phyloP scores from a whole-genome alignment of 2,888 invertebrate species.

The Cheilosia scutellata region DNA sequence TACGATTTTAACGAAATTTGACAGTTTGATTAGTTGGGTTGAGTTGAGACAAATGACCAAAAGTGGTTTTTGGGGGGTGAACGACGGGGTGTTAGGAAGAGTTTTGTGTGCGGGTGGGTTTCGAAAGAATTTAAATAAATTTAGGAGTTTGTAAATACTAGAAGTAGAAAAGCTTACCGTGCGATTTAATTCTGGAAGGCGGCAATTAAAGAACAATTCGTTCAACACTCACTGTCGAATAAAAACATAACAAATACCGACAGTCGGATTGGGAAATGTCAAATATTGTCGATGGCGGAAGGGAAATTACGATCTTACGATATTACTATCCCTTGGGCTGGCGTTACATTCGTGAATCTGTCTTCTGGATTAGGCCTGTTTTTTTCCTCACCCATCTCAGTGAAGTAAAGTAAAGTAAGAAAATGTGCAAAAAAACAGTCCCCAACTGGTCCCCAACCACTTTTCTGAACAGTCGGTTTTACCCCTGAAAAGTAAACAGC shows the following conservation, averaged over 20 bases:
- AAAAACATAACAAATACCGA: slow-evolving; percentile 73
- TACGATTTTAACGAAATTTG: slow-evolving; percentile 73
- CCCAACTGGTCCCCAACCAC: too few species aligned
- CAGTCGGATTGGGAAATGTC: slow-evolving; percentile 52
- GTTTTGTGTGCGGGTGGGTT: slow-evolving; percentile 6
- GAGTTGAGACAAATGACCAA: slow-evolving; percentile 57
- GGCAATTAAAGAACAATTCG: slow-evolving; percentile 48
- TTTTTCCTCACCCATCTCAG: too few species aligned
- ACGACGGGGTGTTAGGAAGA: slow-evolving; percentile 18
- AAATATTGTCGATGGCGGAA: slow-evolving; percentile 16
- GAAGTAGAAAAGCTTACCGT: slow-evolving; percentile 39
- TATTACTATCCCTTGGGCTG: background rate
- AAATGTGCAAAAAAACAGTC: too few species aligned
- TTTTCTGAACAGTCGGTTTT: too few species aligned
- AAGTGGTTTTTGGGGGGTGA: slow-evolving; percentile 41
- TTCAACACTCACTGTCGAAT: slow-evolving; percentile 58
- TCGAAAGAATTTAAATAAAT: background rate
- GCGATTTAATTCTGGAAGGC: slow-evolving; percentile 12
- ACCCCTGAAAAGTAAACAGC: too few species aligned
- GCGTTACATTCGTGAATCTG: background rate
- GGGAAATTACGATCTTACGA: slow-evolving; percentile 60
- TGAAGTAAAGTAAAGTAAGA: too few species aligned
- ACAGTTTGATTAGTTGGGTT: slow-evolving; percentile 71
- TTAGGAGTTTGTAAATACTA: slow-evolving; percentile 7
- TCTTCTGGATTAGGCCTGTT: too few species aligned